These are phyloP conservation scores for Limenitis camilla DNA, from an alignment of 2,888 invertebrate genomes.

Conservation along the genomic window DNA sequence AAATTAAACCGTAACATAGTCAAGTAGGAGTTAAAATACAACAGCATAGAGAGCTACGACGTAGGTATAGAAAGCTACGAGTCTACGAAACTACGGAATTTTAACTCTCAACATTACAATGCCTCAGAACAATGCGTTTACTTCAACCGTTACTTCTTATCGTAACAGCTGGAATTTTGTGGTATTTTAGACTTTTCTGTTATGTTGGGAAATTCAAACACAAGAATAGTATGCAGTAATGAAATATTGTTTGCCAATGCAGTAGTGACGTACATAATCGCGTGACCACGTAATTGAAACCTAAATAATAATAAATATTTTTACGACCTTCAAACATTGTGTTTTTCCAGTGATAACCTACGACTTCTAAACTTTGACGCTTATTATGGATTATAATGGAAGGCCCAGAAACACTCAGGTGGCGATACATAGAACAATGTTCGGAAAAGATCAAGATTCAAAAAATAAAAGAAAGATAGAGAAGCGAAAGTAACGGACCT, in stretches of 20 bases:
- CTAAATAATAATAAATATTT: too few species aligned
- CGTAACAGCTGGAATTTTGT: slow-evolving; percentile 5
- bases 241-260: background rate
- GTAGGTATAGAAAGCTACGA: slow-evolving; percentile 5
- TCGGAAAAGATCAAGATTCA: too few species aligned
- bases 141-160: slow-evolving; percentile 17
- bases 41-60: slow-evolving; percentile 2
- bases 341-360: too few species aligned
- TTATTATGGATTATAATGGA: too few species aligned
- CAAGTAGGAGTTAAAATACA: slow-evolving; percentile 6
- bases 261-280: background rate
- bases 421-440: too few species aligned
- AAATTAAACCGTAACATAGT: slow-evolving; percentile 15
- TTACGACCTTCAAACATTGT: too few species aligned
- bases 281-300: too few species aligned
- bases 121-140: slow-evolving; percentile 16
- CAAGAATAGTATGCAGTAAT: background rate
- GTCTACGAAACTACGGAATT: slow-evolving; percentile 20
- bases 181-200: slow-evolving; percentile 2
- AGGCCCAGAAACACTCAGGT: too few species aligned
- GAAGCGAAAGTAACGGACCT: too few species aligned
- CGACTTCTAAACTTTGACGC: too few species aligned
- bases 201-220: background rate
- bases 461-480: too few species aligned
- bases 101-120: slow-evolving; percentile 13